Conservation (phyloP, 2,888 invertebrate genomes). For the Artemia sinica region DNA sequence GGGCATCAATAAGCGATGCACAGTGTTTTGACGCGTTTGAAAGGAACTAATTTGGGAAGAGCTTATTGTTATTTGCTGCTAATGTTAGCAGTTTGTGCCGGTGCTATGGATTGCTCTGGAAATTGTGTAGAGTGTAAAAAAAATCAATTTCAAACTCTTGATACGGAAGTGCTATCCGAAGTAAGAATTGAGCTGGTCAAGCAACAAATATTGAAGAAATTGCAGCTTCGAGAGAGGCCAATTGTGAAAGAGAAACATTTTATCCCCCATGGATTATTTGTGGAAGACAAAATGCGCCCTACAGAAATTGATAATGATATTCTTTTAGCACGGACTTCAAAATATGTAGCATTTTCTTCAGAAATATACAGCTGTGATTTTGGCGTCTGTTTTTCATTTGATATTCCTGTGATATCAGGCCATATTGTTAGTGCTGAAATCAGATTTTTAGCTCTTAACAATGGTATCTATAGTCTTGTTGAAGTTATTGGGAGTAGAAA, state of each 20-base stretch:
- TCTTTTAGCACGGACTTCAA: background rate
- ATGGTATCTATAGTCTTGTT: background rate
- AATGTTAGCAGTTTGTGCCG: background rate
- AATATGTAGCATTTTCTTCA: background rate
- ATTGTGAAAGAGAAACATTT: background rate
- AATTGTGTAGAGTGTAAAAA: background rate
- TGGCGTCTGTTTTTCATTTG: background rate
- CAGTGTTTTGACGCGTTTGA: background rate
- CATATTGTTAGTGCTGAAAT: conserved; percentile 5
- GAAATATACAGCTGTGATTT: background rate
- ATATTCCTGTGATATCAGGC: background rate
- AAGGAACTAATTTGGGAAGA: no score
- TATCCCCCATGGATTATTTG: background rate
- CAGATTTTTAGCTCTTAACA: background rate
- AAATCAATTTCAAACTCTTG: no score
- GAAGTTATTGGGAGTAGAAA: background rate
- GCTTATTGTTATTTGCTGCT: background rate
- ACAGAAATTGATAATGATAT: background rate
- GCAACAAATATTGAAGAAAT: background rate
- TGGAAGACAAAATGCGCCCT: background rate
- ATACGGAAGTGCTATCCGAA: background rate
- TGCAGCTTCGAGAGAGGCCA: background rate
- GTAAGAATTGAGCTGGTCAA: conserved; percentile 8
- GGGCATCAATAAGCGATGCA: conserved; percentile 4
- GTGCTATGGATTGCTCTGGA: conserved; percentile 2